These are phyloP conservation scores for Megalops atlanticus DNA, from an alignment of 2,113 vertebrate genomes.

Conservation along the genomic window DNA sequence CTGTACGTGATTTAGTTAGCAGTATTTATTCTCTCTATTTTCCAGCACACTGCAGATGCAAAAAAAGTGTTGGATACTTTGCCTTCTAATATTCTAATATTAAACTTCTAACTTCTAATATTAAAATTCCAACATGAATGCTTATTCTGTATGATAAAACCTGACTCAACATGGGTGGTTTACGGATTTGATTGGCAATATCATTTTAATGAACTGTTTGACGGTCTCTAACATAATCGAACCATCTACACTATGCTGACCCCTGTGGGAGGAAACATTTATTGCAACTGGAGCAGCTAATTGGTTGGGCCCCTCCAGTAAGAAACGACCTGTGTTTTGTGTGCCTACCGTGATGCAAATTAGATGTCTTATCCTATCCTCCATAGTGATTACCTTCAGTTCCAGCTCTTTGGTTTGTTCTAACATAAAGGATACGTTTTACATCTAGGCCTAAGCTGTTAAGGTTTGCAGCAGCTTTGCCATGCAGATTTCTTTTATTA, in stretches of 20 bases:
- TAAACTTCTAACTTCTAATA: too few relatives aligned
- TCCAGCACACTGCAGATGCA: too few relatives aligned
- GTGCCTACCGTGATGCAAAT: background rate
- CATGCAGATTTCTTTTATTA: too few relatives aligned
- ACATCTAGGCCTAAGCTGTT: background rate
- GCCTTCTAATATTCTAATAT: too few relatives aligned
- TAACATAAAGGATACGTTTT: background rate
- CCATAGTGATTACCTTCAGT: background rate
- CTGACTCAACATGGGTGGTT: too few relatives aligned
- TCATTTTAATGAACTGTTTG: too few relatives aligned
- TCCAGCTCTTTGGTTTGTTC: background rate
- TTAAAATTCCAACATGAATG: too few relatives aligned
- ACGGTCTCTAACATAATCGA: background rate
- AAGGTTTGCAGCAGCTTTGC: background rate
- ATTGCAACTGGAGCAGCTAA: conserved; percentile 6
- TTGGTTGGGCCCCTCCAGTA: background rate
- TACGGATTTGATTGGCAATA: too few relatives aligned
- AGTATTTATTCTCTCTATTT: too few relatives aligned
- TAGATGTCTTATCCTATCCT: background rate
- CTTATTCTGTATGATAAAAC: too few relatives aligned
- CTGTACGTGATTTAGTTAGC: too few relatives aligned
- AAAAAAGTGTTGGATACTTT: too few relatives aligned
- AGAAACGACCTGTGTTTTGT: background rate
- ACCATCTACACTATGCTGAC: background rate
- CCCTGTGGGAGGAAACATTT: background rate